phyloP scores from a whole-genome alignment of 2,888 invertebrate species.

The Steinernema scapterisci region DNA sequence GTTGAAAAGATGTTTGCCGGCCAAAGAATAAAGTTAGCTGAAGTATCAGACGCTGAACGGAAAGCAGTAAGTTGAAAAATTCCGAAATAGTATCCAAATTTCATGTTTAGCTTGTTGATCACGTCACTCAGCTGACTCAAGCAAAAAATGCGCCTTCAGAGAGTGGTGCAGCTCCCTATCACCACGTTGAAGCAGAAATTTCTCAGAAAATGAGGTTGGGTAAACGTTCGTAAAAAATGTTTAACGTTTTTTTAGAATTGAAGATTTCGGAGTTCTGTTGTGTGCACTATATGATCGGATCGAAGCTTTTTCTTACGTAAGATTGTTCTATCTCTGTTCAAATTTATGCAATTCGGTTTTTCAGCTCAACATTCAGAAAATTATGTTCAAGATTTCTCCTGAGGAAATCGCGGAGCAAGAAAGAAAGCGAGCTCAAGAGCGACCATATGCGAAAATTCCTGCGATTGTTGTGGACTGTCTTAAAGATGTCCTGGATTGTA shows the following conservation, averaged over 20 bases:
- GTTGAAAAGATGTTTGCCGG: background rate
- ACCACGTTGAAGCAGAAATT: background rate
- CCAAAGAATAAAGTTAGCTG: background rate
- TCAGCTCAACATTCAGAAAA: conserved; percentile 5
- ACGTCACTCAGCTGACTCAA: background rate
- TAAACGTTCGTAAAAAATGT: too few relatives aligned
- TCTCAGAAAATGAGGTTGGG: background rate
- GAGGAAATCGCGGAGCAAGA: background rate
- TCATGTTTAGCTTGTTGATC: background rate
- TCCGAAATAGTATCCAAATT: background rate
- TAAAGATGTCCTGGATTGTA: background rate
- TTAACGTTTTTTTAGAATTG: background rate
- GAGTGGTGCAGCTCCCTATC: background rate
- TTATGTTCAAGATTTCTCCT: background rate
- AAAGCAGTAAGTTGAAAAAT: background rate
- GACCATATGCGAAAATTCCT: background rate
- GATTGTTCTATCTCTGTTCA: background rate
- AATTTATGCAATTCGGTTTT: background rate
- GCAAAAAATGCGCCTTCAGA: background rate
- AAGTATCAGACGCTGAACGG: background rate
- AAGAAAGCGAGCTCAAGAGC: background rate
- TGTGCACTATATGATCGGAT: conserved; percentile 2
- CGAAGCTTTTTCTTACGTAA: background rate
- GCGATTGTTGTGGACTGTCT: background rate
- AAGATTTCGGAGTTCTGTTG: background rate